A percentile compares a stretch with the other conserved stretches of the same genome.
Evolutionary conservation across 2,797 vertebrate species (phyloP).

Genomic region (Aulostomus chinensis): DNA sequence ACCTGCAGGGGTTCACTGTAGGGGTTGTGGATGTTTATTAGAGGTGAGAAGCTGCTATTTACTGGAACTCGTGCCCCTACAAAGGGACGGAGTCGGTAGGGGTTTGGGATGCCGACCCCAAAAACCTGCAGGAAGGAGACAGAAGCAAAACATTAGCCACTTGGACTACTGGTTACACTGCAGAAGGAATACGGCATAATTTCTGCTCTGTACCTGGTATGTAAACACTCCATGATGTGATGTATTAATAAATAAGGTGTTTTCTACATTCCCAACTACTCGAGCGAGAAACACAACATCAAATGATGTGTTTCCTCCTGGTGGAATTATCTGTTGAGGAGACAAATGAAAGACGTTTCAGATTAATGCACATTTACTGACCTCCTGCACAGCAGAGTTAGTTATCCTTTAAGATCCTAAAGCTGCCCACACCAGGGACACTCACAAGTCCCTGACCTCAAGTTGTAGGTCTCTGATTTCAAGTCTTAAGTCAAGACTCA

Average conservation of each 20-base stretch:
- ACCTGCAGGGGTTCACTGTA: constrained; percentile 98
- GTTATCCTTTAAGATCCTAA: too few species aligned
- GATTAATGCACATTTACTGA: not conserved
- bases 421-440: too few species aligned
- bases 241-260: constrained; percentile 99
- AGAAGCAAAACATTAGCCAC: constrained; percentile 1
- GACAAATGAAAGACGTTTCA: not conserved
- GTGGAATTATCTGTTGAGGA: constrained; percentile 91
- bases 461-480: too few species aligned
- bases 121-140: constrained; percentile 85
- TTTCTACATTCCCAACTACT: constrained; percentile 99
- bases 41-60: constrained; percentile 98
- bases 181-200: too few species aligned
- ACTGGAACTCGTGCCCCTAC: constrained; percentile 97
- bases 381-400: too few species aligned
- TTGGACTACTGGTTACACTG: too few species aligned
- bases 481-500: too few species aligned
- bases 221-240: constrained; percentile 99
- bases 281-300: constrained; percentile 98
- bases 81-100: constrained; percentile 95
- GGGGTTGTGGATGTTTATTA: constrained; percentile 98
- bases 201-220: constrained; percentile 89
- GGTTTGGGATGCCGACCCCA: constrained; percentile 97
- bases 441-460: too few species aligned
- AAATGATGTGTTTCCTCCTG: constrained; percentile 97